These are phyloP conservation scores for Ypsolopha sequella DNA, from an alignment of 2,888 invertebrate genomes.

Conservation along the genomic window DNA sequence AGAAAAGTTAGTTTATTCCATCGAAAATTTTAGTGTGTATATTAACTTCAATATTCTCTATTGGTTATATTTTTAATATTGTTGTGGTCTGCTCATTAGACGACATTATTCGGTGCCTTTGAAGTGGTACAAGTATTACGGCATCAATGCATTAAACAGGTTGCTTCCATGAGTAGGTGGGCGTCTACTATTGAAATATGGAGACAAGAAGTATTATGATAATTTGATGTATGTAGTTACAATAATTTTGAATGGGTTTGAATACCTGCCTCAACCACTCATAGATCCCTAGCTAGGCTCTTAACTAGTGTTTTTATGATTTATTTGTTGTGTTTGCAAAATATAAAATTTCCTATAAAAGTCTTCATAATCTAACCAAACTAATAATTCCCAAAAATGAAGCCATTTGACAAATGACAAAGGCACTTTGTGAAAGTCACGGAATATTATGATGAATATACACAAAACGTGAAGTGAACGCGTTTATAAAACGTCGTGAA, in stretches of 20 bases:
- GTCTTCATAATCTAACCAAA: not conserved
- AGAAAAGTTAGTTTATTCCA: too few relatives aligned
- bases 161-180: not conserved
- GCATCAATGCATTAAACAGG: not conserved
- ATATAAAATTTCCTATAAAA: too few relatives aligned
- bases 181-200: not conserved
- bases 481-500: constrained; percentile 22
- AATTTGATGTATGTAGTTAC: not conserved
- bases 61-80: too few relatives aligned
- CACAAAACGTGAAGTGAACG: constrained; percentile 5
- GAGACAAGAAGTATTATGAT: constrained; percentile 2
- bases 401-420: constrained; percentile 10
- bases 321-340: too few relatives aligned
- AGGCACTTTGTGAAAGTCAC: constrained; percentile 19
- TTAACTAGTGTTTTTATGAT: too few relatives aligned
- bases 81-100: too few relatives aligned
- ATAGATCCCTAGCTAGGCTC: too few relatives aligned
- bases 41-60: too few relatives aligned
- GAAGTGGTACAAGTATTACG: not conserved
- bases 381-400: constrained; percentile 3
- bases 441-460: constrained; percentile 19
- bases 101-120: not conserved
- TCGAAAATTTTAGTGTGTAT: too few relatives aligned
- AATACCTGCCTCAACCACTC: too few relatives aligned
- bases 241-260: not conserved